Evolutionary conservation across 2,797 vertebrate species (phyloP), one percentile per base, ranked within the genome.

Genomic region (Tragopan temminckii): DNA sequence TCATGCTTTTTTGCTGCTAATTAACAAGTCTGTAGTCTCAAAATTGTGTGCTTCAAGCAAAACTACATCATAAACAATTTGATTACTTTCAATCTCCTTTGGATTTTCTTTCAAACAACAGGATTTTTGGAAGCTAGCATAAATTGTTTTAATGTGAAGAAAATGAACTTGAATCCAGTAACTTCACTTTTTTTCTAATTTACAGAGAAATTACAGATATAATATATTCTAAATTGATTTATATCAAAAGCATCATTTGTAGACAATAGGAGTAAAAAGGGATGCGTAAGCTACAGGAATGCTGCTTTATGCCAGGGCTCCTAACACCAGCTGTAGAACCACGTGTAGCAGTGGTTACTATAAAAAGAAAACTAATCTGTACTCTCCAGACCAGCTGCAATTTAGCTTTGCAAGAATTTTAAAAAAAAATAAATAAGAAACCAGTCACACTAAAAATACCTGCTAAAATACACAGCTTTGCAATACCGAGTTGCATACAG

Each of bases 31-130:
- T 70, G 11, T 29, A 40, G 17, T 86, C 59, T 96, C 59, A 72
- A 74, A 67, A 75, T 90, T 92, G 83, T 80, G 59, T 27, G 33
- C 67, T 96, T 61, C 75, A 94, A 91, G 69, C 78, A 81, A 92
- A 78, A 80, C 89, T 62, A 63, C 50, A 27, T 64, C 81, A 43
- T 53, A 85, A 10, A 40, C 25, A 38, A 40, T 89, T 93, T 76
- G 80, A 91, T 96, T 90, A 72, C 72, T 89, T 88, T 63, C 70
- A n/a, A 24, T 88, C 31, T 58, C 11, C 33, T 55, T 52, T 62
- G 31, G 19, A 23, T 63, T 88, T 90, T 62, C 36, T 85, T 81
- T 79, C 8, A 62, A 57, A 72, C 77, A n/a, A 66, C 25, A 4
- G 0, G 1, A 8, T 5, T 40, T 90, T 62, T 75, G 5, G 3